These are phyloP conservation scores for Neodiprion fabricii DNA, from an alignment of 1,140 invertebrate genomes.

Conservation along the genomic window DNA sequence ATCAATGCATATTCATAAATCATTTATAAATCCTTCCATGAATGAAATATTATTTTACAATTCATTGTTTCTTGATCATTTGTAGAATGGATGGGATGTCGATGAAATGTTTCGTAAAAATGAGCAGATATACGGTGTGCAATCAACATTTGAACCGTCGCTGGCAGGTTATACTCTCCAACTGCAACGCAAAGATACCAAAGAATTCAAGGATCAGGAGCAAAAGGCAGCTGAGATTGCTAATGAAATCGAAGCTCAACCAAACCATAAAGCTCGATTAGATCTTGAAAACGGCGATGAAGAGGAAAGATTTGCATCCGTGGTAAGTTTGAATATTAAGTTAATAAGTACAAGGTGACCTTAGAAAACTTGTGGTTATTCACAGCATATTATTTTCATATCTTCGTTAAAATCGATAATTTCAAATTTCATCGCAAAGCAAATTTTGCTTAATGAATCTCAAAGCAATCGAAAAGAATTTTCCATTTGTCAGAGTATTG, in stretches of 20 bases:
- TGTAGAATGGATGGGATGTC: slow-evolving; percentile 90
- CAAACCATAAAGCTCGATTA: slow-evolving; percentile 77
- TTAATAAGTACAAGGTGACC: background rate
- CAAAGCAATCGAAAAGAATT: no score
- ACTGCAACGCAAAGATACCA: slow-evolving; percentile 82
- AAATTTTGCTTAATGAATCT: no score
- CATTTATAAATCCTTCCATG: slow-evolving; percentile 3
- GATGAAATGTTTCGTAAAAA: slow-evolving; percentile 95
- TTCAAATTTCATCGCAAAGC: no score
- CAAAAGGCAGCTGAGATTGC: slow-evolving; percentile 85
- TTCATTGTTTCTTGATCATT: slow-evolving; percentile 24
- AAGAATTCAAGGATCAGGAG: slow-evolving; percentile 77
- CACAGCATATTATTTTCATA: background rate
- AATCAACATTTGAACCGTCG: slow-evolving; percentile 86
- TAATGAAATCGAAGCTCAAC: slow-evolving; percentile 87
- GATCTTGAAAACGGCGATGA: slow-evolving; percentile 92
- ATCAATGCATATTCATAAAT: slow-evolving; percentile 14
- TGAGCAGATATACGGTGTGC: slow-evolving; percentile 88
- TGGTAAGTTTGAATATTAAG: slow-evolving; percentile 61
- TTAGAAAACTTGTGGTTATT: background rate
- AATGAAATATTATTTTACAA: slow-evolving; percentile 2
- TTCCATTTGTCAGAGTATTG: no score
- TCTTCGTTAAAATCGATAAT: no score
- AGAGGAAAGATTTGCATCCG: slow-evolving; percentile 83
- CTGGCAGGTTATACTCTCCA: slow-evolving; percentile 87